phyloP scores from a whole-genome alignment of 2,888 invertebrate genomes.

The Drosophila siamana region DNA sequence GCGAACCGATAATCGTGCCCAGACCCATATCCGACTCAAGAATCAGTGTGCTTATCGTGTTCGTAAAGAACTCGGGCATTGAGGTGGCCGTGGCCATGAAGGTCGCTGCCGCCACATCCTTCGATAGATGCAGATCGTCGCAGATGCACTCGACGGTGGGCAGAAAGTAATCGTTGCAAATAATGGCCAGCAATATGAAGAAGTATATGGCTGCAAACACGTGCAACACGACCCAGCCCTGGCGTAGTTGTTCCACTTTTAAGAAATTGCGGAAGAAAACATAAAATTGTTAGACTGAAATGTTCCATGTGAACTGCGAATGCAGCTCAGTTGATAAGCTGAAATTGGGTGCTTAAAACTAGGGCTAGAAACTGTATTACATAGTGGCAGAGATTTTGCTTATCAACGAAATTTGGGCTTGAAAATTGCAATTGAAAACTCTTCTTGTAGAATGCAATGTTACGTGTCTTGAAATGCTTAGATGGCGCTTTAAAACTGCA shows the following conservation, averaged over 20 bases:
- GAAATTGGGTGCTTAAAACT: background rate
- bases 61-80: constrained; percentile 97
- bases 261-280: background rate
- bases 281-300: background rate
- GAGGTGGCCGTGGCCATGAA: constrained; percentile 98
- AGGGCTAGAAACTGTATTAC: too few species aligned
- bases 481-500: too few species aligned
- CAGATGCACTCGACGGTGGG: constrained; percentile 96
- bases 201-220: constrained; percentile 92
- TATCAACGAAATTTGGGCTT: too few species aligned
- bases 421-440: too few species aligned
- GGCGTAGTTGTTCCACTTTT: constrained; percentile 87
- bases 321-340: background rate
- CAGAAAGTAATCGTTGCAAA: constrained; percentile 96
- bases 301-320: too few species aligned
- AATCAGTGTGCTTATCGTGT: constrained; percentile 94
- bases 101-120: constrained; percentile 98
- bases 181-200: constrained; percentile 93
- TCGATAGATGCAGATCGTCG: constrained; percentile 90
- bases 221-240: constrained; percentile 92
- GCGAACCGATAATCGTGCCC: constrained; percentile 94
- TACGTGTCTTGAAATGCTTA: too few species aligned
- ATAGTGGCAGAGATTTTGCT: too few species aligned
- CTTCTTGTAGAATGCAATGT: too few species aligned
- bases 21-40: constrained; percentile 94